These are phyloP conservation scores for Coreius guichenoti DNA, from an alignment of 2,797 vertebrate genomes.

Conservation along the genomic window DNA sequence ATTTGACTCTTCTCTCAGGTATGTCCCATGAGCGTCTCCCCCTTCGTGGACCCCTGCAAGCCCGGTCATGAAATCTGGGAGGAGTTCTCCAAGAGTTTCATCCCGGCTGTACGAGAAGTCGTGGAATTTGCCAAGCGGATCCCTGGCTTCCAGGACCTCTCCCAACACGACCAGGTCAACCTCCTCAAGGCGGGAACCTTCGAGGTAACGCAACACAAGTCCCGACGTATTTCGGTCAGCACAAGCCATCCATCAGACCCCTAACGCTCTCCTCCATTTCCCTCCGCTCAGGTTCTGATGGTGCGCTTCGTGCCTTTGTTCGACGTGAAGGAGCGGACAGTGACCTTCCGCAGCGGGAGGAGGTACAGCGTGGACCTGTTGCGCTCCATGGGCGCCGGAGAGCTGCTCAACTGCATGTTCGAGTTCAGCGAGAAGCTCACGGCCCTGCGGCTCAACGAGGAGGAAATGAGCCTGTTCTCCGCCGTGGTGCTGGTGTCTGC, in stretches of 20 bases:
- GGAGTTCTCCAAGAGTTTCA: slow-evolving; percentile 98
- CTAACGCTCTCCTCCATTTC: slow-evolving; percentile 19
- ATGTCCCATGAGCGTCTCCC: slow-evolving; percentile 93
- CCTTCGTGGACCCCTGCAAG: slow-evolving; percentile 89
- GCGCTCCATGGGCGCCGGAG: slow-evolving; percentile 90
- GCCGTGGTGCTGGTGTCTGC: slow-evolving; percentile 97
- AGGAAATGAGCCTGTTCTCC: slow-evolving; percentile 97
- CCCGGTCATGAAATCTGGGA: slow-evolving; percentile 97
- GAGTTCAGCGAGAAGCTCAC: slow-evolving; percentile 97
- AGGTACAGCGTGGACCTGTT: slow-evolving; percentile 91
- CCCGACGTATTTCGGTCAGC: background rate
- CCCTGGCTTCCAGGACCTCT: slow-evolving; percentile 93
- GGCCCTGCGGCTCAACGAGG: slow-evolving; percentile 86
- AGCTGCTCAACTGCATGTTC: slow-evolving; percentile 96
- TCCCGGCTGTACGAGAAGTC: slow-evolving; percentile 95
- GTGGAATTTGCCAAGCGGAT: slow-evolving; percentile 97
- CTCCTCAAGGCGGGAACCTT: slow-evolving; percentile 97
- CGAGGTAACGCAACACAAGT: slow-evolving; percentile 80
- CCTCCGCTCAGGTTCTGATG: slow-evolving; percentile 89
- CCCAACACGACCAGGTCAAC: slow-evolving; percentile 94
- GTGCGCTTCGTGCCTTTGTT: slow-evolving; percentile 95
- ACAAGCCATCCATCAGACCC: background rate
- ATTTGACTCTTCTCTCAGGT: slow-evolving; percentile 77
- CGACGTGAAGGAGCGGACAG: slow-evolving; percentile 89
- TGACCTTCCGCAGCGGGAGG: slow-evolving; percentile 95